Evolutionary conservation across 2,888 invertebrate genomes (phyloP).

Genomic region (Cephus runcator): DNA sequence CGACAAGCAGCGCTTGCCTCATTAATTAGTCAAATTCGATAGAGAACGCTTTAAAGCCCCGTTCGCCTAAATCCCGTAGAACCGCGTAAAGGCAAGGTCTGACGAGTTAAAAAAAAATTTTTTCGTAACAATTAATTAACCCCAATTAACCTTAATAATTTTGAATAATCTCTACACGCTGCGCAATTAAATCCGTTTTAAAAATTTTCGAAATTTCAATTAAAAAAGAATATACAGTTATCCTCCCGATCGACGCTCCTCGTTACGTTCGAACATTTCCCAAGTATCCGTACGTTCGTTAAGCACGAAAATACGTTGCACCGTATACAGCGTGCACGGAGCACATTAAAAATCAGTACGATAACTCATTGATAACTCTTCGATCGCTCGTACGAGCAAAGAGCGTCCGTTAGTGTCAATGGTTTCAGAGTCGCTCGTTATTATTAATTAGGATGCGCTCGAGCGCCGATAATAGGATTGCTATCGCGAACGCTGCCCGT

Average conservation of each 20-base stretch:
- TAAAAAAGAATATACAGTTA: background rate
- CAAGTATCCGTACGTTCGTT: background rate
- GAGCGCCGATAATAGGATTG: slow-evolving; percentile 19
- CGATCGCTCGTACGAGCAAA: background rate
- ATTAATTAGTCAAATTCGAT: background rate
- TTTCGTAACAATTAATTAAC: background rate
- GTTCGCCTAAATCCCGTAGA: background rate
- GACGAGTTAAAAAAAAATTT: no score
- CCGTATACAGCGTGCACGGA: background rate
- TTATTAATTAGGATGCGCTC: slow-evolving; percentile 19
- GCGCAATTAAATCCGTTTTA: background rate
- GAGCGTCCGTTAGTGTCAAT: background rate
- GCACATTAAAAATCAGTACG: background rate
- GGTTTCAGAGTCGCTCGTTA: background rate
- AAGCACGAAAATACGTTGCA: background rate
- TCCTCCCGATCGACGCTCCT: background rate
- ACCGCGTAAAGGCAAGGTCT: background rate
- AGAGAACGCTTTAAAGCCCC: background rate
- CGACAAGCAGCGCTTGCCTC: background rate
- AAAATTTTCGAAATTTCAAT: background rate
- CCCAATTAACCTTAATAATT: background rate
- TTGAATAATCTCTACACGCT: background rate
- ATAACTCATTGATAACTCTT: background rate
- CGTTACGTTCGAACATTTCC: background rate
- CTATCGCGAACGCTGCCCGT: slow-evolving; percentile 18